Percentiles rank a stretch among this genome's conserved stretches.
Evolutionary conservation across 2,113 vertebrate species (phyloP).

Genomic region (Hymenochirus boettgeri): DNA sequence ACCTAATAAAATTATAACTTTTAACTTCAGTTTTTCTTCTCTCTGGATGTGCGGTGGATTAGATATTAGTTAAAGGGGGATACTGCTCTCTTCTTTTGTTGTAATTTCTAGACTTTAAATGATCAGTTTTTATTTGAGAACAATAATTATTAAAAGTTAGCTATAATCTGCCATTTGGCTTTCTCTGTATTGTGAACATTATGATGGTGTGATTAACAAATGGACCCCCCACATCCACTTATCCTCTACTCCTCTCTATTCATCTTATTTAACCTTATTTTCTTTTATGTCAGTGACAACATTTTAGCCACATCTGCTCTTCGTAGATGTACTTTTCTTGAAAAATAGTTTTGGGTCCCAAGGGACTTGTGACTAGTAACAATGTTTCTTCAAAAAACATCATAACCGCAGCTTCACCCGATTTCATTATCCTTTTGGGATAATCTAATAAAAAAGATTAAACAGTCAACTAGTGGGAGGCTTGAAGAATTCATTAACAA

Average conservation of each 20-base stretch:
- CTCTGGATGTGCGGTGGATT: no score
- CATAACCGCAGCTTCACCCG: conserved; percentile 36
- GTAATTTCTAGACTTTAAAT: no score
- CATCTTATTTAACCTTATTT: conserved; percentile 30
- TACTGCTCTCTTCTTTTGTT: no score
- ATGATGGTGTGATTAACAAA: not conserved
- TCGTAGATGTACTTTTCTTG: conserved; percentile 18
- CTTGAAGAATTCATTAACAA: conserved; percentile 39
- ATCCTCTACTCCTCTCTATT: conserved; percentile 14
- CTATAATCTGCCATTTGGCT: no score
- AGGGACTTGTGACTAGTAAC: conserved; percentile 8
- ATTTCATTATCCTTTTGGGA: conserved; percentile 28
- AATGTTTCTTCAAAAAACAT: conserved; percentile 20
- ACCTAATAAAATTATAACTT: no score
- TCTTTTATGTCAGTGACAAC: conserved; percentile 11
- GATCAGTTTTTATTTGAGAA: no score
- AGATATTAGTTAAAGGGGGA: no score
- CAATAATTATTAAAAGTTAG: no score
- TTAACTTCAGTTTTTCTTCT: no score
- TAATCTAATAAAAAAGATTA: conserved; percentile 39
- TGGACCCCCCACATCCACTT: conserved; percentile 31
- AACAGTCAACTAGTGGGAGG: conserved; percentile 39
- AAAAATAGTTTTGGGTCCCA: conserved; percentile 21
- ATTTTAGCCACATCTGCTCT: conserved; percentile 21
- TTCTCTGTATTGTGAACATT: no score